Evolutionary conservation across 2,113 vertebrate species (phyloP).

Genomic region (Tringa solitaria): DNA sequence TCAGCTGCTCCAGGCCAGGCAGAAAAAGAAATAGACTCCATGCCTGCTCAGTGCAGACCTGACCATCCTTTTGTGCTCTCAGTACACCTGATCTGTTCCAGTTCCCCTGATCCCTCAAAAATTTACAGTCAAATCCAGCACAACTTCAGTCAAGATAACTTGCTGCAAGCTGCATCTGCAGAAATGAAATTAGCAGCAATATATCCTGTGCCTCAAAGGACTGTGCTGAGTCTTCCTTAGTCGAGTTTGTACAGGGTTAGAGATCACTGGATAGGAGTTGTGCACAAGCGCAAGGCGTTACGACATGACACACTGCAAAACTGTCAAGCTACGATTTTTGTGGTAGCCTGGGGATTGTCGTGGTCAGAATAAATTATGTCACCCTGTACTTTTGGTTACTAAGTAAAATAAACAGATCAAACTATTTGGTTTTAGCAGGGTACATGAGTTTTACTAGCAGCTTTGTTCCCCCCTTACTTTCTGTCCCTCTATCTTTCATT

Average conservation of each 20-base stretch:
- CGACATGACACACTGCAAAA: not conserved
- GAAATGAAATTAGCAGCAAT: slow-evolving; percentile 30
- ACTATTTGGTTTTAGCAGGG: not conserved
- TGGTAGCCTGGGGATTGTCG: not conserved
- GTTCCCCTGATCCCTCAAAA: not conserved
- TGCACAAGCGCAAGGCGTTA: not conserved
- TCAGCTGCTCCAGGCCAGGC: not conserved
- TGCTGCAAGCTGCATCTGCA: slow-evolving; percentile 10
- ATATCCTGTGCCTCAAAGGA: slow-evolving; percentile 34
- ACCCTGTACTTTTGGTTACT: not conserved
- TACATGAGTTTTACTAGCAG: not conserved
- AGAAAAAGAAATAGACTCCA: not conserved
- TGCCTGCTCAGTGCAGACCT: not conserved
- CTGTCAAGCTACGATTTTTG: not conserved
- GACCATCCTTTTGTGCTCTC: not conserved
- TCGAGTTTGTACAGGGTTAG: not conserved
- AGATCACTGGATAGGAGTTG: not conserved
- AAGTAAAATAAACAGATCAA: slow-evolving; percentile 48
- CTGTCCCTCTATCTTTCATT: not conserved
- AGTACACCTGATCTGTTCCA: not conserved
- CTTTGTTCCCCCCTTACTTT: not conserved
- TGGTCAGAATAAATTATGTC: slow-evolving; percentile 31
- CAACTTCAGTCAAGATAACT: not conserved
- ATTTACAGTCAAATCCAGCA: not conserved
- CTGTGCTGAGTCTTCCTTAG: not conserved